These are phyloP conservation scores for Hyles lineata DNA, from an alignment of 2,888 invertebrate genomes.

Conservation along the genomic window DNA sequence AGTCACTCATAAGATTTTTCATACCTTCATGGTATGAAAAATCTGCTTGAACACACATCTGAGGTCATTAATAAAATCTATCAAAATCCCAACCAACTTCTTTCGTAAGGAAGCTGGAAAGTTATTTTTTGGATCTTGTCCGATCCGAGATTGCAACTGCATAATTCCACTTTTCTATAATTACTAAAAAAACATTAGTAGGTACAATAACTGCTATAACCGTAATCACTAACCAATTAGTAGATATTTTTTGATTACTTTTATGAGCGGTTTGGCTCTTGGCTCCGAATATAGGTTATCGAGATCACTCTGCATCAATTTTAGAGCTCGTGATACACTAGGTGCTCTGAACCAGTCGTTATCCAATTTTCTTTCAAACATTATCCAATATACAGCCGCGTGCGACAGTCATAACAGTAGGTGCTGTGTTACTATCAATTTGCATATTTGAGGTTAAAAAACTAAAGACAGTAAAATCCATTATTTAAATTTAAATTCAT, in stretches of 20 bases:
- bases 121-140: no score
- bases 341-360: conserved; percentile 34
- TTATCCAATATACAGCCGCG: conserved; percentile 38
- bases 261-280: conserved; percentile 21
- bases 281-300: conserved; percentile 38
- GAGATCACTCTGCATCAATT: conserved; percentile 36
- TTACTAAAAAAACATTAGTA: background rate
- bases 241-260: conserved; percentile 22
- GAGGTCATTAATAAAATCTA: no score
- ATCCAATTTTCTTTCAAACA: conserved; percentile 39
- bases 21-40: no score
- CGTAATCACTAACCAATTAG: background rate
- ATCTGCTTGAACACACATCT: no score
- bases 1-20: no score
- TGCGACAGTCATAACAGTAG: background rate
- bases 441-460: no score
- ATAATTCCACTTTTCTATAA: background rate
- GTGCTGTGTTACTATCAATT: background rate
- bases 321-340: conserved; percentile 36
- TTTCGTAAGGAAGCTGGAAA: no score
- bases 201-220: background rate
- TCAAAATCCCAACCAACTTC: no score
- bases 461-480: no score
- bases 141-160: no score
- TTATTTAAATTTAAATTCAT: no score